phyloP scores from a whole-genome alignment of 2,113 vertebrate genomes.

The Neolamprologus ventralis region DNA sequence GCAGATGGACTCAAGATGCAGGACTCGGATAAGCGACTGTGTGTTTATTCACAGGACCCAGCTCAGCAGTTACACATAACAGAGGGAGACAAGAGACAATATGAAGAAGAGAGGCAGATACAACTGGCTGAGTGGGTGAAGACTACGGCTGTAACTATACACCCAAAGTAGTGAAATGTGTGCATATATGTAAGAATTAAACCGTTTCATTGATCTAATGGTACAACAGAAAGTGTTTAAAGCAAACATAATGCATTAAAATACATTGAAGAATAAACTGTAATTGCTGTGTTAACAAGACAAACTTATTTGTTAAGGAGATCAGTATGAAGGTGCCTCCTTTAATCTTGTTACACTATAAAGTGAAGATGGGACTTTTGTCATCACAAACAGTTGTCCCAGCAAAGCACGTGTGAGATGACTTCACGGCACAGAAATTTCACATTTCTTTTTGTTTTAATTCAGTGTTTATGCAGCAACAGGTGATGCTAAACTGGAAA shows the following conservation, averaged over 20 bases:
- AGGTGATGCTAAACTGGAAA: background rate
- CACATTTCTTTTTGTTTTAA: background rate
- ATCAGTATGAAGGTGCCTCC: background rate
- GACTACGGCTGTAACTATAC: background rate
- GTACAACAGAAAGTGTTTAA: background rate
- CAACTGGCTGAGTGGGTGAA: background rate
- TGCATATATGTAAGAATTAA: background rate
- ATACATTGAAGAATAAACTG: background rate
- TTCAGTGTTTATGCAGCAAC: background rate
- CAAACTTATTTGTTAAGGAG: background rate
- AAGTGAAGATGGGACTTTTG: background rate
- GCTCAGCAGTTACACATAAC: background rate
- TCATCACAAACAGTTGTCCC: background rate
- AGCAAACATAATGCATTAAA: background rate
- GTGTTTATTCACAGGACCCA: background rate
- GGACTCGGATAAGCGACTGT: background rate
- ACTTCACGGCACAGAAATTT: background rate
- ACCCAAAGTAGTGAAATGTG: background rate
- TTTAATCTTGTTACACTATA: background rate
- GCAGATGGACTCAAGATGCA: background rate
- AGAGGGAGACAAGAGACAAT: background rate
- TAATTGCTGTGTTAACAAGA: background rate
- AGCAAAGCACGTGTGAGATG: background rate
- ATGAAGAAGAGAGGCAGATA: background rate
- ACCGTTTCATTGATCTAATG: background rate